A percentile compares a stretch with the other conserved stretches of the same genome.
These are phyloP conservation scores for Dasysyrphus tricinctus DNA, from an alignment of 2,888 invertebrate species.

Conservation along the genomic window DNA sequence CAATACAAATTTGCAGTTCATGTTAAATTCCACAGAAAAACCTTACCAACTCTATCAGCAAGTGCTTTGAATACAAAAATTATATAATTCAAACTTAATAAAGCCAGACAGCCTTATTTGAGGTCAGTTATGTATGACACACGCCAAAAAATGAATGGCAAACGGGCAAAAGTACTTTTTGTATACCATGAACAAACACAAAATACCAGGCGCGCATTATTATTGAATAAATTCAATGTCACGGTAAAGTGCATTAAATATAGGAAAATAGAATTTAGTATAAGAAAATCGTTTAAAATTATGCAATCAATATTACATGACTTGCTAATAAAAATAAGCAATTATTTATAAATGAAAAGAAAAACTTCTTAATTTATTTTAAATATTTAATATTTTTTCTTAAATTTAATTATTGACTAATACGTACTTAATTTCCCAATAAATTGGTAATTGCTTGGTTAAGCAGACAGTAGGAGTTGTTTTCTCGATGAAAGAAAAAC, in stretches of 20 bases:
- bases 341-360: neutral
- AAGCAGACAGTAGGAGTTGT: neutral
- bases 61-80: conserved; percentile 21
- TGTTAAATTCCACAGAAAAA: neutral
- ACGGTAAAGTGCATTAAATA: conserved; percentile 31
- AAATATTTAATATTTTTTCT: neutral
- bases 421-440: conserved; percentile 43
- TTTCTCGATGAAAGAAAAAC: neutral
- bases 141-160: conserved; percentile 25
- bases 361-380: neutral
- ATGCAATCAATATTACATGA: conserved; percentile 68
- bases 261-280: conserved; percentile 19
- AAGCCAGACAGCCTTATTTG: conserved; percentile 23
- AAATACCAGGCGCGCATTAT: conserved; percentile 19
- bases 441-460: neutral
- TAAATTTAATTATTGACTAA: neutral
- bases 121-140: conserved; percentile 38
- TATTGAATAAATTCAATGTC: conserved; percentile 39
- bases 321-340: neutral
- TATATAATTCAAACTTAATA: conserved; percentile 39
- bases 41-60: neutral
- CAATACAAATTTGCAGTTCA: neutral
- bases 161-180: neutral
- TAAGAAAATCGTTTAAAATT: conserved; percentile 34
- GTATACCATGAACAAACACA: neutral